These are phyloP conservation scores for Tragopan temminckii DNA, from an alignment of 2,797 vertebrate genomes.

Conservation along the genomic window DNA sequence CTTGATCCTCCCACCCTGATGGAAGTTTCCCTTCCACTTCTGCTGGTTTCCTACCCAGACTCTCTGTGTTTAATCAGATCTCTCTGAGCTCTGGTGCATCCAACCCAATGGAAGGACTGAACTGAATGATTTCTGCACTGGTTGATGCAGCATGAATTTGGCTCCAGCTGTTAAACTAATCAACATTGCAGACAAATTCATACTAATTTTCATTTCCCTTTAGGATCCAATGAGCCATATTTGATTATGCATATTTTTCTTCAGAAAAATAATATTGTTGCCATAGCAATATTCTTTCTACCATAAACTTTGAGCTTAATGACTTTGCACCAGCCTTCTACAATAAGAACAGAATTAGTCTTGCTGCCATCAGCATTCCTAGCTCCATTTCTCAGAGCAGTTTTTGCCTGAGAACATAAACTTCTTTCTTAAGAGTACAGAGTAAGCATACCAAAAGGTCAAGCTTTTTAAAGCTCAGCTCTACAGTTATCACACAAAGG, in stretches of 20 bases:
- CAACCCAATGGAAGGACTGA: not conserved
- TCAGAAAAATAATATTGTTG: conserved; percentile 69
- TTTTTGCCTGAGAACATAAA: not conserved
- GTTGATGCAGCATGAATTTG: conserved; percentile 14
- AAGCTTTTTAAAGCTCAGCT: conserved; percentile 28
- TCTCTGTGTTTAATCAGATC: not conserved
- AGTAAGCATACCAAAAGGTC: conserved; percentile 23
- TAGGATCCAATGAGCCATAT: conserved; percentile 55
- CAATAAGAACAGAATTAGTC: conserved; percentile 40
- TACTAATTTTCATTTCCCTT: conserved; percentile 68
- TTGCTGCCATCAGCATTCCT: conserved; percentile 1
- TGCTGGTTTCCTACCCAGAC: not conserved
- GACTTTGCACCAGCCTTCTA: conserved; percentile 56
- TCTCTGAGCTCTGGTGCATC: not conserved
- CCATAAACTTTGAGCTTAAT: conserved; percentile 64
- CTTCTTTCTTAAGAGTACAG: not conserved
- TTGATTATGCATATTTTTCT: conserved; percentile 66
- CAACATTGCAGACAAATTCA: conserved; percentile 66
- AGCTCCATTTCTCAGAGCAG: conserved; percentile 33
- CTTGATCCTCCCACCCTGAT: not conserved
- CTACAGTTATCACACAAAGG: conserved; percentile 18
- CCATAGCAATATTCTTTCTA: conserved; percentile 55
- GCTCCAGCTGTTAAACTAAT: conserved; percentile 59
- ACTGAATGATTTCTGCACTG: conserved; percentile 1
- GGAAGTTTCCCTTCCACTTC: not conserved